phyloP scores from a whole-genome alignment of 2,113 vertebrate species.

The Pandion haliaetus region DNA sequence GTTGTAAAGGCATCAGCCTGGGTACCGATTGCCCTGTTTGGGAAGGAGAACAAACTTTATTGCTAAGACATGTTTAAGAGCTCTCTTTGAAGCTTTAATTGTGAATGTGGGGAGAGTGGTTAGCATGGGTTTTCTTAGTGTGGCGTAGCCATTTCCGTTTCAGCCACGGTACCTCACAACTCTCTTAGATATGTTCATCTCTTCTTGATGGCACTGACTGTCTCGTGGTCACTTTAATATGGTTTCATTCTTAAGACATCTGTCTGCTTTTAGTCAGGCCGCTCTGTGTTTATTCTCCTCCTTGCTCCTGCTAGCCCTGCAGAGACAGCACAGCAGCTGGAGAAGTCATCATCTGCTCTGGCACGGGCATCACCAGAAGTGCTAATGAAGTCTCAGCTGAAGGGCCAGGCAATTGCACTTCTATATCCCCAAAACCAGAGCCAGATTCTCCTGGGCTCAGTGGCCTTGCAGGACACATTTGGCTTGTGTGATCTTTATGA shows the following conservation, averaged over 20 bases:
- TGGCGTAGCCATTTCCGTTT: background rate
- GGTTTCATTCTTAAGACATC: background rate
- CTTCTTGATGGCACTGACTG: background rate
- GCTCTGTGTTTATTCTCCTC: background rate
- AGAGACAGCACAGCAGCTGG: background rate
- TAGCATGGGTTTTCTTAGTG: background rate
- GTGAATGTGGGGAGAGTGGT: background rate
- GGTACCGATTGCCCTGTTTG: too few relatives aligned
- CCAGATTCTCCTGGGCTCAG: background rate
- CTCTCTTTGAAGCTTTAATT: background rate
- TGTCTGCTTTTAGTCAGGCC: background rate
- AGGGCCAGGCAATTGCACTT: background rate
- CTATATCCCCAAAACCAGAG: background rate
- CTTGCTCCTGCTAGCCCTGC: background rate
- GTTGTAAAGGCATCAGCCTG: background rate
- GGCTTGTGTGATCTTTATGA: background rate
- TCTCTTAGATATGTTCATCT: accelerated
- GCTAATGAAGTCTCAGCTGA: background rate
- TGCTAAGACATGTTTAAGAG: background rate
- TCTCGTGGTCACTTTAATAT: background rate
- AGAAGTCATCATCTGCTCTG: background rate
- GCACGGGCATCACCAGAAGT: background rate
- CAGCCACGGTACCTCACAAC: accelerated
- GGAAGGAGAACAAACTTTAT: background rate
- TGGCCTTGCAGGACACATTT: background rate